Evolutionary conservation across 2,888 invertebrate genomes (phyloP), one percentile per base, ranked within the genome.

Genomic region (Cryptus viduatorius): DNA sequence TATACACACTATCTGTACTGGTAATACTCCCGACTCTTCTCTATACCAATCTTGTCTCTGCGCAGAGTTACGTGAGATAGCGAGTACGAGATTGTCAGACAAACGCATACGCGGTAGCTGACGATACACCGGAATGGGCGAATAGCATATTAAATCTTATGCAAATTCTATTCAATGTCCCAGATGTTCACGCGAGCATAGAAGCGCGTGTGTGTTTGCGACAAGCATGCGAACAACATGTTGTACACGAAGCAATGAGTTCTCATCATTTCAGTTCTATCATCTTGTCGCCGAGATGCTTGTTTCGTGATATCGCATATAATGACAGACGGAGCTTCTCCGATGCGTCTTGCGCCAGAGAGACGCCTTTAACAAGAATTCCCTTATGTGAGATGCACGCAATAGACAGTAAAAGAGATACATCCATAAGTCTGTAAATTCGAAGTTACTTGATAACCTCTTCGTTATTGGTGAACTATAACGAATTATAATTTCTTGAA

Each of bases 171-270:
- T 76, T 81, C 84, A 79, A 84, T 64, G 86, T 86, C 80, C 87
- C 86, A 86, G 87, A 86, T 87, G 86, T 86, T 84, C 86, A 83
- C 80, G 80, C 75, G 80, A 82, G 87, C 86, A 80, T 84, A 73
- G 64, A 24, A 1, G 3, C 24, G 65, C 68, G 79, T 80, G 83
- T 71, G 75, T 80, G 48, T 56, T 65, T 65, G 37, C 37, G 56
- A 69, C 77, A 12, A 68, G 64, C 44, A 10, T 16, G 65, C 29
- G 65, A 37, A 14, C 14, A 16, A 53, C 50, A 24, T 14, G 50
- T 24, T 61, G 24, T 31, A 69, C 42, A 42, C 53, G 50, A 19
- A 65, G 65, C 76, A 53, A 76, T 76, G 76, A 76, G 65, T 65
- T 64, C 76, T 65, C 65, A 16, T 64, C n/a, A 42, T 12, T 50